Evolutionary conservation across 1,140 invertebrate genomes (phyloP).

Genomic region (Cardiocondyla obscurior): DNA sequence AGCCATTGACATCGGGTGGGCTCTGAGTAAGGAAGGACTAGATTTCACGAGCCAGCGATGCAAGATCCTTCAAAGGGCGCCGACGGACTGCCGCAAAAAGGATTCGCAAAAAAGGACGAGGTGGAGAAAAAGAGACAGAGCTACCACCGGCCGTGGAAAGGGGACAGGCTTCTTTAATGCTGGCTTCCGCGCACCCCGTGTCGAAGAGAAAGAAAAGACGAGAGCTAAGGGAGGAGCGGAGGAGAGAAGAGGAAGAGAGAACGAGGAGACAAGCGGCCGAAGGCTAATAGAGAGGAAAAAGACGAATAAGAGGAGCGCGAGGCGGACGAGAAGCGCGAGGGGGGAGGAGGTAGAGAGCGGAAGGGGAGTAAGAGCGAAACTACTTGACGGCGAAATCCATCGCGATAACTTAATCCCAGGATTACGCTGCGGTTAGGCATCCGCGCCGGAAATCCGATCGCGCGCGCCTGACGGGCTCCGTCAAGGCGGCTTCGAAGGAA

Average conservation of each 20-base stretch:
- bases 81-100: slow-evolving; percentile 81
- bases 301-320: slow-evolving; percentile 27
- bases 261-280: slow-evolving; percentile 29
- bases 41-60: slow-evolving; percentile 83
- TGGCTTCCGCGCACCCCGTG: slow-evolving; percentile 59
- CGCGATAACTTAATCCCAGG: slow-evolving; percentile 81
- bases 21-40: slow-evolving; percentile 81
- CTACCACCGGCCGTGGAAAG: slow-evolving; percentile 61
- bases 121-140: slow-evolving; percentile 14
- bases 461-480: slow-evolving; percentile 33
- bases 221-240: background rate
- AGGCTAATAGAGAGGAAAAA: slow-evolving; percentile 74
- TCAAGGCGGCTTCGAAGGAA: slow-evolving; percentile 7
- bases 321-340: background rate
- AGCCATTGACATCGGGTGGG: slow-evolving; percentile 81
- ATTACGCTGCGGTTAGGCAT: slow-evolving; percentile 73
- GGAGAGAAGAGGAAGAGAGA: slow-evolving; percentile 41
- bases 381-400: slow-evolving; percentile 81
- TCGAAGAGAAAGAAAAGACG: slow-evolving; percentile 38
- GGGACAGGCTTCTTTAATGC: slow-evolving; percentile 64
- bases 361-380: slow-evolving; percentile 47
- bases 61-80: slow-evolving; percentile 82
- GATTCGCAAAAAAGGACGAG: slow-evolving; percentile 76
- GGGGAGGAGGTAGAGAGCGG: no score
- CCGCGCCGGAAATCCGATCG: slow-evolving; percentile 75